Base-by-base conservation (phyloP, 2,888 invertebrate genomes). In the Pimpla rufipes region DNA sequence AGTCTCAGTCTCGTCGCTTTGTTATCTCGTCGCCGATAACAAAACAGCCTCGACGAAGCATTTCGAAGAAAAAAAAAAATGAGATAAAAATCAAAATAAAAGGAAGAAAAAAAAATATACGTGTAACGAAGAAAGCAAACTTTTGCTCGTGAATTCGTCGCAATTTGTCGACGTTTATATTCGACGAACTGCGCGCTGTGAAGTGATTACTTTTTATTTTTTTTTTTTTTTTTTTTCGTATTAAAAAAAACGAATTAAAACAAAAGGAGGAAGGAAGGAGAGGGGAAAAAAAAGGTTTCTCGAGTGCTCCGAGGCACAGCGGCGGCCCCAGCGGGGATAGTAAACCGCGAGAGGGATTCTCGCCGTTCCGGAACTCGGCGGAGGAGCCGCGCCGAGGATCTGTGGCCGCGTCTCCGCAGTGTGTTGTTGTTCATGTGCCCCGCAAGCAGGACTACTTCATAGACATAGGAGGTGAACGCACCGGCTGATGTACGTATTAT, bases 401-500 rank as follows among this genome's bases (percentile, higher is more conserved):
- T 75, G 75, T 75, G 59, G 74, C 64, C 3, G 68, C 74, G 74
- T 81, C 73, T 64, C 45, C 86, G 88, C 29, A 29, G 3, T 3
- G 3, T 5, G 5, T 2, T 29, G 29, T 29, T 87, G 87, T 88
- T 88, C 84, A 88, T 88, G 88, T 88, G 86, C 88, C 77, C 84
- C 83, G 85, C 73, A 87, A 86, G 80, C 83, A 83, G 87, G 86
- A 87, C 86, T 87, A 86, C 84, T 84, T 85, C 82, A 83, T 84
- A 86, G 85, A 74, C 81, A 83, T 83, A 86, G 78, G 86, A 86
- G 87, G 87, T 85, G 86, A 86, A 87, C 85, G 87, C 77, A 86
- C 87, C 86, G 80, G 85, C 79, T 82, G 81, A 85, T 81, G 87
- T 87, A 77, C 79, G 86, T 85, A 79, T 74, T 76, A 35, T n/a